Base-by-base conservation (phyloP, 2,888 invertebrate genomes). In the Tolmerus cingulatus region DNA sequence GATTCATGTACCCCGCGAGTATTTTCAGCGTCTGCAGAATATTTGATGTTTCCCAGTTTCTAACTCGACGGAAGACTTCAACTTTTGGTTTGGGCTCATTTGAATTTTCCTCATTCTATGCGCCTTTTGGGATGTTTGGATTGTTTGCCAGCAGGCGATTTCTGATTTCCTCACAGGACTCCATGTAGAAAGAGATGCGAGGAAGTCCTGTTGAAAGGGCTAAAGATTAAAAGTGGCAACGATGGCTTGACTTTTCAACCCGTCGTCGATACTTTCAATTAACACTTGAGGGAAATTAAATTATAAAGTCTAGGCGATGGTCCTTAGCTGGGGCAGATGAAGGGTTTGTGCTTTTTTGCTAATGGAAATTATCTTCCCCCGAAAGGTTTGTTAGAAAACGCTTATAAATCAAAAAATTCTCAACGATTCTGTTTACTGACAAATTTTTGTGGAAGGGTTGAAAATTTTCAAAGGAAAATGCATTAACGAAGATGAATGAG, bases 251-350 rank as follows among this genome's bases (percentile, higher is more conserved):
- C 85, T 85, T 85, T 85, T 85, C 37, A 85, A 85, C 85, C 74
- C 85, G 74, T 85, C 85, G 74, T 85, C 85, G 85, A 85, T 85
- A 85, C 85, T 74, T 85, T 85, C 85, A 85, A 85, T 85, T 85
- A 85, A 85, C 85, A 85, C 85, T 85, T 85, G 85, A 85, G 74
- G 66, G 74, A 85, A 85, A 85, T 85, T 85, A 85, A 85, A 85
- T 85, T 85, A 74, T 74, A 74, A 85, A 85, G 27, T 66, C 66
- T 66, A 19, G 66, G 66, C 66, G 23, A 66, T 66, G 23, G 66
- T 85, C 74, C 43, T 27, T 37, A 27, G 4, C 40, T 46, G 34
- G 16, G 85, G 12, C 40, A 34, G 51, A 74, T 43, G 23, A 85
- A 85, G 74, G 85, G 74, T 85, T 74, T 46, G 43, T 14, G 43